A percentile compares a stretch with the other conserved stretches of the same genome.
Conservation (phyloP, 2,113 vertebrate genomes). For the Tursiops truncatus region DNA sequence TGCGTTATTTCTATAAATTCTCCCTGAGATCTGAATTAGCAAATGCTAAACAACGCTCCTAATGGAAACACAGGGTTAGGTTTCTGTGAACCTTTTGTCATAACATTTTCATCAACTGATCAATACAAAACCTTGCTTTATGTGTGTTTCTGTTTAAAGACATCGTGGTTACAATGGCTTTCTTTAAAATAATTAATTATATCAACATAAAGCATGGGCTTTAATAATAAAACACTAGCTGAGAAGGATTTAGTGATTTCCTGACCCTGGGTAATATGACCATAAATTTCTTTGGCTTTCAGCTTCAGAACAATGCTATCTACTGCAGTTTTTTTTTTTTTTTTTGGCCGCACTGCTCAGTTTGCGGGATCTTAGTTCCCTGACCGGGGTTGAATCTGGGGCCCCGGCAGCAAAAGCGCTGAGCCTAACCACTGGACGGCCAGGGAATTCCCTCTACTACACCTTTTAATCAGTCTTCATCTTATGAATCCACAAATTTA, state of each 20-base stretch:
- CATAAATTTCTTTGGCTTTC: neutral
- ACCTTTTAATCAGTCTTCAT: neutral
- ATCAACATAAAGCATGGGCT: neutral
- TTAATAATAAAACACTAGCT: neutral
- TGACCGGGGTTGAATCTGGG: neutral
- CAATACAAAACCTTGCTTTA: neutral
- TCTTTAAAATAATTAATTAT: neutral
- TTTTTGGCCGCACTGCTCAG: neutral
- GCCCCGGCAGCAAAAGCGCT: neutral
- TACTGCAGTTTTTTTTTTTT: neutral
- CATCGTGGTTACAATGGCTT: neutral
- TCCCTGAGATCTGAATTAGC: neutral
- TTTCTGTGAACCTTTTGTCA: neutral
- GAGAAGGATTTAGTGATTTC: neutral
- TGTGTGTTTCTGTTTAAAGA: neutral
- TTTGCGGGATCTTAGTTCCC: neutral
- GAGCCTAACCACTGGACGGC: neutral
- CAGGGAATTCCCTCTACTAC: neutral
- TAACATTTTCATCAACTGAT: neutral
- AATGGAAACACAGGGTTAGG: neutral
- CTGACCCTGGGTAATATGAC: neutral
- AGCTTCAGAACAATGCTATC: neutral
- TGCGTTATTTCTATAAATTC: neutral
- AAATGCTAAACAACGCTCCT: neutral
- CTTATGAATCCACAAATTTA: neutral